Evolutionary conservation across 2,888 invertebrate species (phyloP).

Genomic region (Tipula vernalis): DNA sequence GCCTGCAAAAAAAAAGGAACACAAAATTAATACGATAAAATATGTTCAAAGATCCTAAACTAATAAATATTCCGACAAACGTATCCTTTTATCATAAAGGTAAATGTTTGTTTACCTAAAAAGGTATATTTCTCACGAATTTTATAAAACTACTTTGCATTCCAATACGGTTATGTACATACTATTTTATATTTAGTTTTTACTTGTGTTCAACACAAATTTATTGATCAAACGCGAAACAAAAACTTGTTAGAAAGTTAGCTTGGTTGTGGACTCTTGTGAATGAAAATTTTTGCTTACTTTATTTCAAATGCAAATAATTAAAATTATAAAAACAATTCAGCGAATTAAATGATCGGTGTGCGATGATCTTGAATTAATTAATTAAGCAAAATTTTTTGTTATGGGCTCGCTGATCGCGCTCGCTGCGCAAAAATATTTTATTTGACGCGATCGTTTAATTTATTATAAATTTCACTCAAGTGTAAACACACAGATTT

Average conservation of each 20-base stretch:
- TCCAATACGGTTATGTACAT: background rate
- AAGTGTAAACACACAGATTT: background rate
- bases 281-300: background rate
- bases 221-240: background rate
- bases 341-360: background rate
- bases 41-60: background rate
- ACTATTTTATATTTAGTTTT: background rate
- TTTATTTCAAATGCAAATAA: background rate
- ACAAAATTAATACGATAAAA: background rate
- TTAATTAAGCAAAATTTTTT: background rate
- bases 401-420: background rate
- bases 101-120: background rate
- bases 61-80: background rate
- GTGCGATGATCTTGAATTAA: background rate
- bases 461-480: background rate
- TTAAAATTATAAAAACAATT: background rate
- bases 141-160: background rate
- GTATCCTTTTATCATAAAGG: background rate
- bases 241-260: background rate
- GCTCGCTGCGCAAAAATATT: background rate
- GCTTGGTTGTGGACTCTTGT: background rate
- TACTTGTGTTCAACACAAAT: background rate
- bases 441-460: background rate
- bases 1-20: slow-evolving; percentile 43
- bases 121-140: too few species aligned